Evolutionary conservation across 2,888 invertebrate species (phyloP).

Genomic region (Schizotus pectinicornis): DNA sequence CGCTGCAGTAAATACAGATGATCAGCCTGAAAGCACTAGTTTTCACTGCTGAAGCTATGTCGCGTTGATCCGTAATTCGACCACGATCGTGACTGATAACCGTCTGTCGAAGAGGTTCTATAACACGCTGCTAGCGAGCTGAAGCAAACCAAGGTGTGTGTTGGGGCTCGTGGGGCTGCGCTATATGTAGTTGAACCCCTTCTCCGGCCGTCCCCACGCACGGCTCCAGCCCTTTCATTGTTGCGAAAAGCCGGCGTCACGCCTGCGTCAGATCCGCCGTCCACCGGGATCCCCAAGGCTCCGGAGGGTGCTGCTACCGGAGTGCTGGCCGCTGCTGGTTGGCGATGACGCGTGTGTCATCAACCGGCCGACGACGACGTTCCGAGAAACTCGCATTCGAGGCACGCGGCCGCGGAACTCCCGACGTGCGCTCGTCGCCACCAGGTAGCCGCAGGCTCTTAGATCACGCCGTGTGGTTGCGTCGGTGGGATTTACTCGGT

Average conservation of each 20-base stretch:
- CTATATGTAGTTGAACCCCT: slow-evolving; percentile 57
- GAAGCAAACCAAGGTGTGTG: slow-evolving; percentile 52
- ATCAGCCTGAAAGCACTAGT: slow-evolving; percentile 55
- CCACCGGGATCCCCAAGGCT: slow-evolving; percentile 34
- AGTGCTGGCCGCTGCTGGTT: slow-evolving; percentile 8
- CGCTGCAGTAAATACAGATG: slow-evolving; percentile 24
- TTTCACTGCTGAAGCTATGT: slow-evolving; percentile 60
- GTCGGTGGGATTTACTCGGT: too few species aligned
- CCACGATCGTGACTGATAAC: slow-evolving; percentile 61
- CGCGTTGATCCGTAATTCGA: slow-evolving; percentile 57
- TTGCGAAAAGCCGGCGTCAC: slow-evolving; percentile 61
- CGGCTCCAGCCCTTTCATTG: slow-evolving; percentile 56
- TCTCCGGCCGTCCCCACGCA: slow-evolving; percentile 60
- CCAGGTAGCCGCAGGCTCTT: background rate
- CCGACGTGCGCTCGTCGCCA: background rate
- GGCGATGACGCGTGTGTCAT: slow-evolving; percentile 24
- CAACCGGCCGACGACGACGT: slow-evolving; percentile 11
- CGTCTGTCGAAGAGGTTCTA: slow-evolving; percentile 53
- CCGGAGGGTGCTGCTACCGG: slow-evolving; percentile 15
- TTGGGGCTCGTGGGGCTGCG: slow-evolving; percentile 49
- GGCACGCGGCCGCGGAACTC: slow-evolving; percentile 21
- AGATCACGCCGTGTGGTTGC: too few species aligned
- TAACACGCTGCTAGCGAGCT: slow-evolving; percentile 51
- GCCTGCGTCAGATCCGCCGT: slow-evolving; percentile 63
- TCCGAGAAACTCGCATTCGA: slow-evolving; percentile 9